phyloP scores from a whole-genome alignment of 2,888 invertebrate genomes.

The Ecdyonurus torrentis region DNA sequence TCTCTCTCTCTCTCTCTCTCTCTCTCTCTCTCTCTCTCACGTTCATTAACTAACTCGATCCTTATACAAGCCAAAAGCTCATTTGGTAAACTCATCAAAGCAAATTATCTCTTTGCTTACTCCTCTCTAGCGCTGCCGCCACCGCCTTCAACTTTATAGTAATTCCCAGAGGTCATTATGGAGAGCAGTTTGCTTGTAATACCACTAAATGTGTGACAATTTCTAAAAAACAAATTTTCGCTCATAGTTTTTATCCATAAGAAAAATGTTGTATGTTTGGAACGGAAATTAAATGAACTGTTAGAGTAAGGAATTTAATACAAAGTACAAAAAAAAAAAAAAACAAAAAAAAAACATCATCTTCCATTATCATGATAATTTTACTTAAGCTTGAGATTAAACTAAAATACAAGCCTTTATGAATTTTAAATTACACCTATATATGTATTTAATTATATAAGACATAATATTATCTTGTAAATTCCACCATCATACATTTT shows the following conservation, averaged over 20 bases:
- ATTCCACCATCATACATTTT: no score
- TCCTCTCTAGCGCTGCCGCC: neutral
- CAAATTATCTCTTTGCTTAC: neutral
- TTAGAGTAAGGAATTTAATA: no score
- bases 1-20: no score
- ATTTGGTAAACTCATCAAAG: neutral
- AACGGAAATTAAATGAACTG: neutral
- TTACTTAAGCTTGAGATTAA: no score
- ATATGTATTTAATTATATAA: no score
- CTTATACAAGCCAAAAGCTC: neutral
- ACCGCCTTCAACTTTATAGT: neutral
- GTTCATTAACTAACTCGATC: neutral
- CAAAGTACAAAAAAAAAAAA: no score
- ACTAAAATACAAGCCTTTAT: no score
- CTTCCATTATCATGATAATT: no score
- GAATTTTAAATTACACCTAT: no score
- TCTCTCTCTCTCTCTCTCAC: neutral
- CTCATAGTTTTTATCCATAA: neutral
- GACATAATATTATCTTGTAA: no score
- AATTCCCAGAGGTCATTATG: neutral
- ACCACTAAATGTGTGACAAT: neutral
- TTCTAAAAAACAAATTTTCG: neutral
- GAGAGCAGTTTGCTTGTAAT: neutral
- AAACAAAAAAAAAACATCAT: no score
- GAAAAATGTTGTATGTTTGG: neutral